Conservation (phyloP, 2,888 invertebrate genomes). For the Argyresthia goedartella region DNA sequence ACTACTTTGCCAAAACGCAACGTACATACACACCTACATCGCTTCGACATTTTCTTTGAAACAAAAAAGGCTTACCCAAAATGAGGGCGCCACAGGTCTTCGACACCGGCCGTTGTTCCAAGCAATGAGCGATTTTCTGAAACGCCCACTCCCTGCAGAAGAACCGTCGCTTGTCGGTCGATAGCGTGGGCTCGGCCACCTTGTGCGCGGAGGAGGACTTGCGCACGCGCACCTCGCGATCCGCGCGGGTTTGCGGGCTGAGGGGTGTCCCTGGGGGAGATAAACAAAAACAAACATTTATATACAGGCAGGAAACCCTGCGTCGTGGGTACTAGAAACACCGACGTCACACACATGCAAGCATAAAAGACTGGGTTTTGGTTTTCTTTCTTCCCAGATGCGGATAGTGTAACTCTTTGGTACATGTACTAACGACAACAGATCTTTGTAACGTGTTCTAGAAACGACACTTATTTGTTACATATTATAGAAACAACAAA, state of each 20-base stretch:
- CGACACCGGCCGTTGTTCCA: conserved; percentile 88
- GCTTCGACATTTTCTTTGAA: too few relatives aligned
- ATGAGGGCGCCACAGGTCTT: conserved; percentile 92
- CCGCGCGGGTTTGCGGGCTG: conserved; percentile 38
- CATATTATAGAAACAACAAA: too few relatives aligned
- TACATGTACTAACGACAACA: neutral
- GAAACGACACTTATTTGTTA: too few relatives aligned
- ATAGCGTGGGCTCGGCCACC: conserved; percentile 43
- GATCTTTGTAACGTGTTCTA: neutral
- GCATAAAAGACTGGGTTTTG: too few relatives aligned
- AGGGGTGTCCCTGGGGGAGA: conserved; percentile 37
- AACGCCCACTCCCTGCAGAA: conserved; percentile 97
- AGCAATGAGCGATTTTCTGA: conserved; percentile 90
- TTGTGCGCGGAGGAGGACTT: conserved; percentile 55
- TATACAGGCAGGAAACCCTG: too few relatives aligned
- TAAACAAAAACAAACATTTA: too few relatives aligned
- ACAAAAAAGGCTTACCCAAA: conserved; percentile 67
- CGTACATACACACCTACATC: too few relatives aligned
- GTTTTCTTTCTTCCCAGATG: too few relatives aligned
- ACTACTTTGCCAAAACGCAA: neutral
- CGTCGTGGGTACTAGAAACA: too few relatives aligned
- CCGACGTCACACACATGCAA: too few relatives aligned
- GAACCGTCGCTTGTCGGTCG: conserved; percentile 79
- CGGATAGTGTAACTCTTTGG: too few relatives aligned
- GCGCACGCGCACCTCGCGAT: conserved; percentile 31